These are phyloP conservation scores for Heliocidaris tuberculata DNA, from an alignment of 35 echinoderm and acorn worm genomes.

Conservation along the genomic window DNA sequence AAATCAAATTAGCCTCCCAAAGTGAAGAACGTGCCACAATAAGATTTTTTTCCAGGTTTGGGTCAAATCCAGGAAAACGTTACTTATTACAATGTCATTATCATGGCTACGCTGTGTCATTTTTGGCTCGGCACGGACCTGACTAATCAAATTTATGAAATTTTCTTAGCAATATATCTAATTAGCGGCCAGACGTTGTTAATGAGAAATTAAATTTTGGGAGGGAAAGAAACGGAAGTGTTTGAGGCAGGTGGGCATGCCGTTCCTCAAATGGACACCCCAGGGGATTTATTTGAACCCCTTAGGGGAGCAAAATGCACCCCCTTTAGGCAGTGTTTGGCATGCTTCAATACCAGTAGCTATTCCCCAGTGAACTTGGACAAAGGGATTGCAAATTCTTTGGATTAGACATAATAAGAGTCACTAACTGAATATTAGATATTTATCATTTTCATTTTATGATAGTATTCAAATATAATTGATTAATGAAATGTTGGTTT, in stretches of 20 bases:
- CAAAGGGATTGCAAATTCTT: not conserved
- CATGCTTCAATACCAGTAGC: not conserved
- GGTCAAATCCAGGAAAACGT: constrained; percentile 8
- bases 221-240: not conserved
- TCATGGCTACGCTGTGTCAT: constrained; percentile 1
- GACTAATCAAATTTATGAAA: not conserved
- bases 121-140: not conserved
- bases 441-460: not conserved
- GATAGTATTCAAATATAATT: too few species aligned
- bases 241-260: not conserved
- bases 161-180: not conserved
- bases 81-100: constrained; percentile 19
- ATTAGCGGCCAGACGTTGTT: not conserved
- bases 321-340: not conserved
- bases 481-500: too few species aligned
- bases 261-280: not conserved
- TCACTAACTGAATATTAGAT: not conserved
- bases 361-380: not conserved
- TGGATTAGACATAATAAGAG: not conserved
- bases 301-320: not conserved
- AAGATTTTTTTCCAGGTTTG: not conserved
- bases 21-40: not conserved
- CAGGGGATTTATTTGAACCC: not conserved
- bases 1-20: not conserved
- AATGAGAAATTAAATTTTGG: not conserved